These are phyloP conservation scores for Eptatretus atami DNA, from an alignment of 2,797 vertebrate genomes.

Conservation along the genomic window DNA sequence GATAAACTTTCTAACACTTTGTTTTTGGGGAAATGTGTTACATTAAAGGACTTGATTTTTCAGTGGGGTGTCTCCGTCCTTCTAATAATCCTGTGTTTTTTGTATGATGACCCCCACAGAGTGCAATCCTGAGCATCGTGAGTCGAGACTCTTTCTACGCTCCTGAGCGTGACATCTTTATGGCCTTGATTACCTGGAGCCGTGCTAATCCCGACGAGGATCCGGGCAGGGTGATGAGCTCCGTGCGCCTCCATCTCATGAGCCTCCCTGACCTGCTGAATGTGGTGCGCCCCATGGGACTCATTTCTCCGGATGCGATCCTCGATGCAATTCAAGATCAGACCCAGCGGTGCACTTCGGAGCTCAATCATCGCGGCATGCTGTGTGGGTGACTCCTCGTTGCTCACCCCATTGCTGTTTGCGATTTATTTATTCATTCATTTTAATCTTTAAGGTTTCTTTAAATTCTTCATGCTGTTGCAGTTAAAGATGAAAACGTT, in stretches of 20 bases:
- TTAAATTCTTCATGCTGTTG: not conserved
- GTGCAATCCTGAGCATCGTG: slow-evolving; percentile 48
- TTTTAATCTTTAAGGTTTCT: not conserved
- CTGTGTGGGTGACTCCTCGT: slow-evolving; percentile 30
- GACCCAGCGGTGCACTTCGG: slow-evolving; percentile 87
- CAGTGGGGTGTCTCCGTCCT: not conserved
- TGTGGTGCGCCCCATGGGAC: slow-evolving; percentile 49
- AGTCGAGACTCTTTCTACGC: slow-evolving; percentile 65
- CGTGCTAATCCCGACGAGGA: slow-evolving; percentile 41
- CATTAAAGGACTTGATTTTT: no score
- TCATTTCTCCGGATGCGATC: slow-evolving; percentile 65
- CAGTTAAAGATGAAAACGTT: slow-evolving; percentile 54
- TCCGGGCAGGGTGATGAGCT: slow-evolving; percentile 49
- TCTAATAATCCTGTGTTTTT: not conserved
- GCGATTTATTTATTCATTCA: slow-evolving; percentile 4
- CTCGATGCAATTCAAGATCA: slow-evolving; percentile 84
- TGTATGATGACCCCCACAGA: slow-evolving; percentile 14
- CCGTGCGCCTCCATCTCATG: slow-evolving; percentile 71
- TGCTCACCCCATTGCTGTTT: slow-evolving; percentile 7
- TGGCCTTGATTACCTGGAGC: slow-evolving; percentile 51
- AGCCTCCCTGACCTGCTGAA: slow-evolving; percentile 78
- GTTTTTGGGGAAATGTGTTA: no score
- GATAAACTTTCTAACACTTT: no score
- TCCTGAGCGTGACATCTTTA: slow-evolving; percentile 78
- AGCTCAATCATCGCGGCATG: slow-evolving; percentile 90